Percentiles rank a stretch among this genome's conserved stretches.
Conservation (phyloP, 2,797 vertebrate genomes). For the Cryptoblepharus egeriae region DNA sequence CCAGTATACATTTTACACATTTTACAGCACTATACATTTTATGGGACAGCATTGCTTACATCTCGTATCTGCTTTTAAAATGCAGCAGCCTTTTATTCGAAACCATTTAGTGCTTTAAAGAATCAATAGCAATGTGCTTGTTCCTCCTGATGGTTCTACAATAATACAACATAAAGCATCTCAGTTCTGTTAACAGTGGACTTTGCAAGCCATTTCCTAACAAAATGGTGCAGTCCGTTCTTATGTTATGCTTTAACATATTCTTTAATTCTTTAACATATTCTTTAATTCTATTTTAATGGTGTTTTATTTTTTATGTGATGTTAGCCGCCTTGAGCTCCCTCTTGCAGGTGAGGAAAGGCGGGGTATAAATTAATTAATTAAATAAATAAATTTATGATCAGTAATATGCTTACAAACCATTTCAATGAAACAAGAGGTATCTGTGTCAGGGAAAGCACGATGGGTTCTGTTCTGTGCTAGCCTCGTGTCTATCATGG, state of each 20-base stretch:
- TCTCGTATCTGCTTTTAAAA: constrained; percentile 6
- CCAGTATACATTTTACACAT: too few species aligned
- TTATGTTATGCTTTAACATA: neutral
- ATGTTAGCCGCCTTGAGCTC: too few species aligned
- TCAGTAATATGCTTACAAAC: constrained; percentile 17
- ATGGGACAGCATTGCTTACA: neutral
- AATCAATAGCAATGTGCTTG: constrained; percentile 9
- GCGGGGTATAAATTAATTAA: too few species aligned
- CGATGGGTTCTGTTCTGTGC: neutral
- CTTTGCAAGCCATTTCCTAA: constrained; percentile 21
- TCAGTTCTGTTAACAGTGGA: constrained; percentile 12
- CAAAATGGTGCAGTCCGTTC: neutral
- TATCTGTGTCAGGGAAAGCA: neutral
- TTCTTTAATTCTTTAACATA: too few species aligned
- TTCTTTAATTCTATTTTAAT: too few species aligned
- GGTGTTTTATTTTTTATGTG: too few species aligned
- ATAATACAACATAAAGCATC: neutral
- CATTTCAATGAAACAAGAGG: neutral
- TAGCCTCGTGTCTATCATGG: neutral
- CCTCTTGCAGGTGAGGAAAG: too few species aligned
- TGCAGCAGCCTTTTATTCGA: constrained; percentile 12
- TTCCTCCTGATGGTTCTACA: constrained; percentile 7
- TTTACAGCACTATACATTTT: too few species aligned
- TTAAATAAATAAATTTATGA: too few species aligned
- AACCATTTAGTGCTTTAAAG: constrained; percentile 17